Evolutionary conservation across 2,888 invertebrate genomes (phyloP).

Genomic region (Melanargia galathea): DNA sequence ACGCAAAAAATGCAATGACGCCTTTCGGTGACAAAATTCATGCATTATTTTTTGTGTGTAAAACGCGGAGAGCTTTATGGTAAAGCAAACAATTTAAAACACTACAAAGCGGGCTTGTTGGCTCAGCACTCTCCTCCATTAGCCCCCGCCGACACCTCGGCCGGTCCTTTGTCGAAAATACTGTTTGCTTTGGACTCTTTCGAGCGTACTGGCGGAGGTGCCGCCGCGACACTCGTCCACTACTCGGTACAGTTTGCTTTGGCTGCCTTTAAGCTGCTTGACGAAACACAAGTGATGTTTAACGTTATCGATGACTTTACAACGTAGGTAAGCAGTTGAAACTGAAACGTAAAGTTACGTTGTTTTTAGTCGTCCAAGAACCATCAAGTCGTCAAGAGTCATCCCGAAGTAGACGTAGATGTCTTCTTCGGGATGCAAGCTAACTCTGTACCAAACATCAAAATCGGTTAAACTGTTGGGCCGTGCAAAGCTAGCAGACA

Average conservation of each 20-base stretch:
- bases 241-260: constrained; percentile 68
- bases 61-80: constrained; percentile 76
- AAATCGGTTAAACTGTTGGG: too few relatives aligned
- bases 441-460: too few relatives aligned
- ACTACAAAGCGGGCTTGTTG: constrained; percentile 75
- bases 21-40: constrained; percentile 23
- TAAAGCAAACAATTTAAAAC: constrained; percentile 82
- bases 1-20: constrained; percentile 3
- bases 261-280: constrained; percentile 51
- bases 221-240: constrained; percentile 64
- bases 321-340: neutral
- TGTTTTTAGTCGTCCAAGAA: too few relatives aligned
- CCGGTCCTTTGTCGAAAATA: constrained; percentile 73
- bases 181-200: constrained; percentile 73
- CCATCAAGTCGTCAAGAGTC: too few relatives aligned
- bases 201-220: constrained; percentile 59
- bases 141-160: constrained; percentile 74
- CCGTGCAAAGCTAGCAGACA: too few relatives aligned
- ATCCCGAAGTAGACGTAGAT: too few relatives aligned
- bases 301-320: constrained; percentile 40
- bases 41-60: constrained; percentile 31
- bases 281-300: constrained; percentile 44
- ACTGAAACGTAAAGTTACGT: neutral
- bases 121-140: constrained; percentile 80
- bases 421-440: too few relatives aligned